Evolutionary conservation across 92 coral and sea anemone species (phyloP).

Genomic region (Nematostella vectensis): DNA sequence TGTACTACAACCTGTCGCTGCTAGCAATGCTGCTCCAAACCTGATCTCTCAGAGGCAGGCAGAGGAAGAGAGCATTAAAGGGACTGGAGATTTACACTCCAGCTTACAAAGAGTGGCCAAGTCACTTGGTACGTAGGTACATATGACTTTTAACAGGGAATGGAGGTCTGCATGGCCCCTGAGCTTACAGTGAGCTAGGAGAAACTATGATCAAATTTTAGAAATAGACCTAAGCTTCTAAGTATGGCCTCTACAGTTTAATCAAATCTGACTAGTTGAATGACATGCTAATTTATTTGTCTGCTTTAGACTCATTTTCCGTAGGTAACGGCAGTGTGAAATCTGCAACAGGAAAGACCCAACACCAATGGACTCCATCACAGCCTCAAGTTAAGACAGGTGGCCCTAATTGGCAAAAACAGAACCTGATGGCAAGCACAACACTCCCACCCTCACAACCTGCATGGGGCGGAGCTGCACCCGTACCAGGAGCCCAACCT

Average conservation of each 20-base stretch:
- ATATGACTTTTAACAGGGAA: not conserved
- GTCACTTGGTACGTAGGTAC: conserved; percentile 65
- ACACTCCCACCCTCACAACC: conserved; percentile 35
- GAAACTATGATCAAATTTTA: too few species aligned
- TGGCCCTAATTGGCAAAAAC: conserved; percentile 90
- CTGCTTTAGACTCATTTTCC: conserved; percentile 54
- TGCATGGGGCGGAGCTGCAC: conserved; percentile 25
- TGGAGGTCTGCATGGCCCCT: too few species aligned
- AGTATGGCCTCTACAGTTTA: too few species aligned
- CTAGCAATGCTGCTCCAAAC: conserved; percentile 22
- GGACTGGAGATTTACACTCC: conserved; percentile 38
- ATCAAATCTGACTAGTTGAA: too few species aligned
- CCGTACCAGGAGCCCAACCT: conserved; percentile 36
- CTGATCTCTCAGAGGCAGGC: conserved; percentile 21
- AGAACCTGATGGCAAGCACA: conserved; percentile 44
- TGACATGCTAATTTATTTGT: too few species aligned
- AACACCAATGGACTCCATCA: conserved; percentile 94
- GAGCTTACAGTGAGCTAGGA: too few species aligned
- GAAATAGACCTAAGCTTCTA: too few species aligned
- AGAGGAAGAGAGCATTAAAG: conserved; percentile 14
- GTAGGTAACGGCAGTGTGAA: conserved; percentile 47
- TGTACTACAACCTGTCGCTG: conserved; percentile 32
- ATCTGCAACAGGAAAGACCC: conserved; percentile 43
- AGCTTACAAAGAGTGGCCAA: conserved; percentile 55
- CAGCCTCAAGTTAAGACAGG: conserved; percentile 91